Evolutionary conservation across 2,113 vertebrate species (phyloP).

Genomic region (Nothocercus julius): DNA sequence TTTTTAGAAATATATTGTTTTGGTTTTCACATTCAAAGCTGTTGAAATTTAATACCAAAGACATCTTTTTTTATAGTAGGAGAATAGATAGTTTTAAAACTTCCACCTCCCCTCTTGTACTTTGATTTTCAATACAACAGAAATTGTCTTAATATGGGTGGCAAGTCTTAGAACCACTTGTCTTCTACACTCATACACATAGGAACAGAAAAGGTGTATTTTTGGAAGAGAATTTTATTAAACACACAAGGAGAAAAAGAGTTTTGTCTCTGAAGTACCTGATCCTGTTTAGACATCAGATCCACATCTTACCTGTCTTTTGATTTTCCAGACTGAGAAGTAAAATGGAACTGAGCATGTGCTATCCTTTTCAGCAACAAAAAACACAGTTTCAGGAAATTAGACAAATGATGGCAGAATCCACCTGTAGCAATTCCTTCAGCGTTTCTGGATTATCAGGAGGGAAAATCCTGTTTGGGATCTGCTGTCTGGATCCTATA

Average conservation of each 20-base stretch:
- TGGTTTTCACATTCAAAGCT: constrained; percentile 33
- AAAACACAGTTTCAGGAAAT: neutral
- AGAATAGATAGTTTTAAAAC: constrained; percentile 39
- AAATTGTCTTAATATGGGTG: constrained; percentile 15
- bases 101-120: constrained; percentile 35
- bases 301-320: constrained; percentile 18
- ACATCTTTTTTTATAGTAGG: neutral
- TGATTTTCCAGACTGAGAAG: neutral
- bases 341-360: neutral
- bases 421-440: neutral
- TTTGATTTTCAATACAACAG: neutral
- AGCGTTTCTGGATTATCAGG: neutral
- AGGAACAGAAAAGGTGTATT: neutral
- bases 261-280: constrained; percentile 23
- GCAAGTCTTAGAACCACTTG: neutral
- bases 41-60: constrained; percentile 41
- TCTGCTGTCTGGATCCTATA: neutral
- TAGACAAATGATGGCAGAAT: neutral
- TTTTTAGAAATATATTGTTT: constrained; percentile 38
- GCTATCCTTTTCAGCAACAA: neutral
- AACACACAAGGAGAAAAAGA: neutral
- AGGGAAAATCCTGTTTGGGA: neutral
- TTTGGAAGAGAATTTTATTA: constrained; percentile 27
- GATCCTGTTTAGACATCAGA: constrained; percentile 37
- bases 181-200: constrained; percentile 24